These are phyloP conservation scores for Eristalinus sepulchralis DNA, from an alignment of 2,888 invertebrate genomes.

Conservation along the genomic window DNA sequence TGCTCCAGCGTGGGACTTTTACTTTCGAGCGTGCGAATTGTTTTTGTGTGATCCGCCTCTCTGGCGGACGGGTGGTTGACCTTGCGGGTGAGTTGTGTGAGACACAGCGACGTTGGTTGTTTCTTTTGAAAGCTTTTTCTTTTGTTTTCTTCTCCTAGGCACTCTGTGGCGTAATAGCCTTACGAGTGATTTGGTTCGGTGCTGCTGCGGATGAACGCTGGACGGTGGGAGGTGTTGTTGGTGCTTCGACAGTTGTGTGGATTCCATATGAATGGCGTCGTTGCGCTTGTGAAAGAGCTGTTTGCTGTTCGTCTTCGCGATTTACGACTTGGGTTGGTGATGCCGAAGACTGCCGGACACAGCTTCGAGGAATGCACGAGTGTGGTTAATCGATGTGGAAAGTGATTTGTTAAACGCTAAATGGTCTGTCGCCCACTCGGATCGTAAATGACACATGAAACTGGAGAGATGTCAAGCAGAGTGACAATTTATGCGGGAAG, in stretches of 20 bases:
- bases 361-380: background rate
- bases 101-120: background rate
- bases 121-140: background rate
- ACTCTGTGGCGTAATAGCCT: background rate
- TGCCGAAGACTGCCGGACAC: background rate
- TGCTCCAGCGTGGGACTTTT: conserved; percentile 16
- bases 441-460: background rate
- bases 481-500: background rate
- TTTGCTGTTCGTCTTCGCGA: background rate
- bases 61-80: conserved; percentile 10
- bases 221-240: background rate
- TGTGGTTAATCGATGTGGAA: background rate
- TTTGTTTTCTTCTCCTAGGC: background rate
- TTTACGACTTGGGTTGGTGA: background rate
- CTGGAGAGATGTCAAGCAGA: background rate
- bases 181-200: background rate
- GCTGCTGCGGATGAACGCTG: background rate
- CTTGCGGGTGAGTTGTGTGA: background rate
- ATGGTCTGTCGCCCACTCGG: background rate
- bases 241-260: background rate
- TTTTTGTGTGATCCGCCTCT: background rate
- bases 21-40: conserved; percentile 41
- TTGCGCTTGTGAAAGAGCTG: background rate
- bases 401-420: background rate
- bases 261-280: background rate